These are phyloP conservation scores for Triops cancriformis DNA, from an alignment of 1,140 invertebrate genomes.

Conservation along the genomic window DNA sequence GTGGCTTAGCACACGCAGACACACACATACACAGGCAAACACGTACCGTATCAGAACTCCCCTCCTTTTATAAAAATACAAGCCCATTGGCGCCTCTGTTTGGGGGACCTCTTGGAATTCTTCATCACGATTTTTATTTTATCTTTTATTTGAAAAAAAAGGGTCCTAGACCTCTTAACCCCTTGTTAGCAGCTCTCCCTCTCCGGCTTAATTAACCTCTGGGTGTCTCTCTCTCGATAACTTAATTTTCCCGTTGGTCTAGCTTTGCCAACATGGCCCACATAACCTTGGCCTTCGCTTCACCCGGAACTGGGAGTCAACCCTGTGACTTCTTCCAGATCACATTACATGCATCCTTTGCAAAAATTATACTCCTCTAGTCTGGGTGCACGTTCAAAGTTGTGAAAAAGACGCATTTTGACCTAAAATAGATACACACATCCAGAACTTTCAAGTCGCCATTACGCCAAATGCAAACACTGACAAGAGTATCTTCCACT, in stretches of 20 bases:
- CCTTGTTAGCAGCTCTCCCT: neutral
- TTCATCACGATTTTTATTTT: neutral
- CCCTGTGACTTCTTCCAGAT: too few relatives aligned
- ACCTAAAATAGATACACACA: too few relatives aligned
- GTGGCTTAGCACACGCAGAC: conserved; percentile 3
- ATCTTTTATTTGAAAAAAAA: neutral
- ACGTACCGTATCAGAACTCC: neutral
- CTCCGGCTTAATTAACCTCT: neutral
- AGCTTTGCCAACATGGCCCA: neutral
- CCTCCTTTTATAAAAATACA: neutral
- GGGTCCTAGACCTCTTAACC: neutral
- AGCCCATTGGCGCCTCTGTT: neutral
- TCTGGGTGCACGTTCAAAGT: too few relatives aligned
- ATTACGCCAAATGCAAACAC: too few relatives aligned
- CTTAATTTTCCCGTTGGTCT: neutral
- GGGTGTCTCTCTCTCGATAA: neutral
- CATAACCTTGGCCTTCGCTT: neutral
- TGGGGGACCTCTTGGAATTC: neutral
- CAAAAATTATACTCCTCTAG: neutral
- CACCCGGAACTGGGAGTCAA: neutral
- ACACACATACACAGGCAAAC: neutral
- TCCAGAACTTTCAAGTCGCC: too few relatives aligned
- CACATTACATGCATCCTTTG: neutral
- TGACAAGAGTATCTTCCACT: too few relatives aligned
- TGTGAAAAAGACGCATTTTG: too few relatives aligned